Evolutionary conservation across 2,888 invertebrate species (phyloP).

Genomic region (Yponomeuta evonymella): DNA sequence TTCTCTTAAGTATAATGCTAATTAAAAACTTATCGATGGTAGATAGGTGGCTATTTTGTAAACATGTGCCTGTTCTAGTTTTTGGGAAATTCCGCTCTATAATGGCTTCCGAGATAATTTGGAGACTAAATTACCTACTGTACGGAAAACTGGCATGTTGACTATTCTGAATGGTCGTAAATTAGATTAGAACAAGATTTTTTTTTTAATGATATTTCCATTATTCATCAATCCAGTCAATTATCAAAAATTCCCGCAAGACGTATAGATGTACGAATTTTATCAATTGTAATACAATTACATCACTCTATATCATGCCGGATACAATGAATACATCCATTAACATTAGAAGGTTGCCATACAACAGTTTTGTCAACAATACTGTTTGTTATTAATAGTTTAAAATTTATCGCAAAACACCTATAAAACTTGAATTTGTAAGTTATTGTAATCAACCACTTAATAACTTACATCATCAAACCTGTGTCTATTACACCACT

Average conservation of each 20-base stretch:
- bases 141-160: not conserved
- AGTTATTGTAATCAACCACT: too few species aligned
- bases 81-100: constrained; percentile 8
- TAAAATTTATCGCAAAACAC: too few species aligned
- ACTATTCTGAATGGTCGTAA: not conserved
- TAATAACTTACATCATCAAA: too few species aligned
- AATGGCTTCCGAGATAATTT: constrained; percentile 8
- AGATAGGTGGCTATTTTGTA: not conserved
- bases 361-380: not conserved
- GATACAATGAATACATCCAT: constrained; percentile 50
- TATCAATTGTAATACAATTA: constrained; percentile 45
- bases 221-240: too few species aligned
- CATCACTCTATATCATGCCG: constrained; percentile 51
- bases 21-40: not conserved
- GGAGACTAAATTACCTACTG: not conserved
- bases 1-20: not conserved
- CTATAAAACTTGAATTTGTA: too few species aligned
- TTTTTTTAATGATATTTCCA: not conserved
- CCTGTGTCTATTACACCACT: too few species aligned
- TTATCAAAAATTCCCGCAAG: constrained; percentile 10
- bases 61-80: not conserved
- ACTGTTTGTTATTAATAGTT: too few species aligned
- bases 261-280: constrained; percentile 28
- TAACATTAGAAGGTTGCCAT: constrained; percentile 20
- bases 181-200: not conserved